phyloP scores from a whole-genome alignment of 2,888 invertebrate species.

The Morpho deidamia region DNA sequence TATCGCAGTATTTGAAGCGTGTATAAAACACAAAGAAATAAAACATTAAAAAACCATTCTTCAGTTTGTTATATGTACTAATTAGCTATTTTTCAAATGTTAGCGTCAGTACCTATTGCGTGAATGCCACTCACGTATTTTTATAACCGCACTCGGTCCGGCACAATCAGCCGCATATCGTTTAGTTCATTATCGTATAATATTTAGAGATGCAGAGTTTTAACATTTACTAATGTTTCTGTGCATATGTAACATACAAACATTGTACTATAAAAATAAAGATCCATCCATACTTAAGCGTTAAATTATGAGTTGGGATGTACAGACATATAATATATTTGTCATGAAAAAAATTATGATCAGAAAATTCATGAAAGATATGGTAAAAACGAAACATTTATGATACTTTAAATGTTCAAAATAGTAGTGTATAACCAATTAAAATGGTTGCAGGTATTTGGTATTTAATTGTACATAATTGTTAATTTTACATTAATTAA shows the following conservation, averaged over 20 bases:
- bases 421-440: too few relatives aligned
- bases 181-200: slow-evolving; percentile 22
- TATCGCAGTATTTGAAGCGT: neutral
- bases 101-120: slow-evolving; percentile 27
- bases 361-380: too few relatives aligned
- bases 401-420: too few relatives aligned
- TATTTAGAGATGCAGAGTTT: slow-evolving; percentile 22
- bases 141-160: slow-evolving; percentile 18
- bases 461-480: too few relatives aligned
- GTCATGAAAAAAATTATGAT: too few relatives aligned
- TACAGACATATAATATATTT: too few relatives aligned
- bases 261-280: neutral
- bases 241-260: neutral
- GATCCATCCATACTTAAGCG: neutral
- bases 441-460: too few relatives aligned
- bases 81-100: slow-evolving; percentile 24
- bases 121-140: slow-evolving; percentile 29
- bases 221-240: slow-evolving; percentile 15
- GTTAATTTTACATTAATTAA: too few relatives aligned
- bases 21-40: slow-evolving; percentile 2
- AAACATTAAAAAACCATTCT: slow-evolving; percentile 11
- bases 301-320: too few relatives aligned
- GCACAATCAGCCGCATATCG: slow-evolving; percentile 21
- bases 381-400: too few relatives aligned
- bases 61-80: slow-evolving; percentile 11